phyloP scores from a whole-genome alignment of 2,888 invertebrate genomes.

The Gandaritis pyraliata region DNA sequence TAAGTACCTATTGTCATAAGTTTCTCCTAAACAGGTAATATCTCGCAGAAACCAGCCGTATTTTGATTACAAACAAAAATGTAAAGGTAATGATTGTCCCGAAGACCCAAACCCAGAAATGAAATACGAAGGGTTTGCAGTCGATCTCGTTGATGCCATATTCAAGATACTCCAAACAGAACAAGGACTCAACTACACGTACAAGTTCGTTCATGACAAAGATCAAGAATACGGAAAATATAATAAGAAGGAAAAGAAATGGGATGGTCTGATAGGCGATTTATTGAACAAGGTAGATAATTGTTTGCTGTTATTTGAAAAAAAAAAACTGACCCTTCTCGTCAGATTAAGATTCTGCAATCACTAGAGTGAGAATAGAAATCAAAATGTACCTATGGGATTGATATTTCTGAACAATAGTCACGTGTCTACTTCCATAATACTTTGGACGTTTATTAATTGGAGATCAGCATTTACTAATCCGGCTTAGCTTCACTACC shows the following conservation, averaged over 20 bases:
- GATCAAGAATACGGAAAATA: conserved; percentile 59
- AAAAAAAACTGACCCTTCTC: not conserved
- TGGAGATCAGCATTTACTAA: too few relatives aligned
- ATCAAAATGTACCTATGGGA: too few relatives aligned
- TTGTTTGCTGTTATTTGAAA: not conserved
- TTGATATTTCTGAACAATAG: too few relatives aligned
- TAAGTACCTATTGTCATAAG: too few relatives aligned
- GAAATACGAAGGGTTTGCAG: conserved; percentile 89
- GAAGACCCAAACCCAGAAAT: conserved; percentile 83
- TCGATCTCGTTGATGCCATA: conserved; percentile 90
- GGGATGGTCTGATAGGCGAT: conserved; percentile 71
- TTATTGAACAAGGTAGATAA: conserved; percentile 66
- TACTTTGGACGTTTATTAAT: too few relatives aligned
- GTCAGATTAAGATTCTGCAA: too few relatives aligned
- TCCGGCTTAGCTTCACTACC: too few relatives aligned
- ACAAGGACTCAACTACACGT: conserved; percentile 65
- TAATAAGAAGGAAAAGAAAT: conserved; percentile 63
- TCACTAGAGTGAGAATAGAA: too few relatives aligned
- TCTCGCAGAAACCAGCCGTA: conserved; percentile 90
- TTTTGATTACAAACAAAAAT: conserved; percentile 85
- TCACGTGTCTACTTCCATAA: too few relatives aligned
- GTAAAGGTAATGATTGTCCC: conserved; percentile 61
- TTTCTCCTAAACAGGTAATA: conserved; percentile 70
- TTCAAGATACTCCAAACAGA: conserved; percentile 82
- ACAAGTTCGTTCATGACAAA: conserved; percentile 60